A percentile compares a stretch with the other conserved stretches of the same genome.
Conservation (phyloP, 2,888 invertebrate species). For the Athripsodes cinereus region DNA sequence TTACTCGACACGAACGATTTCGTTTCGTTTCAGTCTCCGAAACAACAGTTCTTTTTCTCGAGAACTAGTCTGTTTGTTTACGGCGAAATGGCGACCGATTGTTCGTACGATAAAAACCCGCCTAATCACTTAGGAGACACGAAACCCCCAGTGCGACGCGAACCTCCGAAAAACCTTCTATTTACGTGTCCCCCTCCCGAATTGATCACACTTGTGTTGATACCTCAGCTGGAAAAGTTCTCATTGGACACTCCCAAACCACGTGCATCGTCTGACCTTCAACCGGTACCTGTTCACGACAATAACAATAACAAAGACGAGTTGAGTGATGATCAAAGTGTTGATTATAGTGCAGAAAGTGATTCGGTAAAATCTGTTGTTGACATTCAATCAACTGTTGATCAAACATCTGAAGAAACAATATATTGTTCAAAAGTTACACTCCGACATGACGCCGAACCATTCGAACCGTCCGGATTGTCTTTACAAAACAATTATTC, state of each 20-base stretch:
- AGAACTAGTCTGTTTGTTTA: not conserved
- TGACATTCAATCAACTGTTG: not conserved
- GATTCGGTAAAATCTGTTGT: not conserved
- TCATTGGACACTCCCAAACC: conserved; percentile 12
- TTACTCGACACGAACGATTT: not conserved
- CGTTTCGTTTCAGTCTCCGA: not conserved
- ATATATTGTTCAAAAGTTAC: conserved; percentile 2
- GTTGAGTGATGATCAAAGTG: conserved; percentile 8
- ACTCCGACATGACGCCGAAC: conserved; percentile 31
- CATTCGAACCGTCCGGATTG: conserved; percentile 29
- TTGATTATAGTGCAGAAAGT: not conserved
- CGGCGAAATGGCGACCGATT: conserved; percentile 17
- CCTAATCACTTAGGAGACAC: not conserved
- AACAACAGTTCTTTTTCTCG: not conserved
- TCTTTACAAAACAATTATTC: too few relatives aligned
- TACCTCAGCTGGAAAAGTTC: conserved; percentile 21
- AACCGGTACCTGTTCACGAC: conserved; percentile 16
- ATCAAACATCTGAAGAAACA: not conserved
- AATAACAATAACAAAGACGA: conserved; percentile 28
- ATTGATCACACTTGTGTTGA: conserved; percentile 21
- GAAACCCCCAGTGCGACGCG: conserved; percentile 36
- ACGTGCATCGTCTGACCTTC: not conserved
- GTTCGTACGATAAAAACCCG: not conserved
- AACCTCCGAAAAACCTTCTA: conserved; percentile 35
- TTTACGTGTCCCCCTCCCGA: conserved; percentile 25